These are phyloP conservation scores for Caretta caretta DNA, from an alignment of 2,113 vertebrate genomes.

Conservation along the genomic window DNA sequence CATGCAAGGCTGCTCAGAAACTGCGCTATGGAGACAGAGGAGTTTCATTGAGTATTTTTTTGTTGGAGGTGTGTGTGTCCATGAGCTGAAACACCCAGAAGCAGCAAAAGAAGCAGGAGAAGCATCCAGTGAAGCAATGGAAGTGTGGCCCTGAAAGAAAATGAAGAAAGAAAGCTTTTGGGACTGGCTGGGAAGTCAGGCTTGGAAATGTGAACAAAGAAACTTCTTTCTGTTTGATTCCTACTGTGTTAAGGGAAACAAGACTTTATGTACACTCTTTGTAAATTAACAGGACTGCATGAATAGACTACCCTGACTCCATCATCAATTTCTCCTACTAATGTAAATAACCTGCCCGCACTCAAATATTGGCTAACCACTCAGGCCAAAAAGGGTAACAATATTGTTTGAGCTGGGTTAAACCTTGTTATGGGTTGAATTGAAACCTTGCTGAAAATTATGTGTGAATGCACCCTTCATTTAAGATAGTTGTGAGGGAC, in stretches of 20 bases:
- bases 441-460: not conserved
- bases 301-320: conserved; percentile 37
- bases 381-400: conserved; percentile 55
- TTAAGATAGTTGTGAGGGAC: not conserved
- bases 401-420: not conserved
- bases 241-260: rapidly evolving
- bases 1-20: not conserved
- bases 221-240: not conserved
- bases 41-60: not conserved
- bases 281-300: conserved; percentile 3
- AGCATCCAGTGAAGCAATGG: too few relatives aligned
- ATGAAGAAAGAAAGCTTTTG: not conserved
- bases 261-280: rapidly evolving
- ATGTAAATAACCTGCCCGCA: conserved; percentile 56
- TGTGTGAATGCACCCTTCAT: not conserved
- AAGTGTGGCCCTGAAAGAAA: not conserved
- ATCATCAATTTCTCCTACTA: conserved; percentile 13
- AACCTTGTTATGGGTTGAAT: not conserved
- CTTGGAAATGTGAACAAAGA: not conserved
- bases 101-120: not conserved
- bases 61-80: not conserved
- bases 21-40: not conserved
- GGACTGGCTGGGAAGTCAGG: not conserved
- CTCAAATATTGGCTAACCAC: conserved; percentile 45
- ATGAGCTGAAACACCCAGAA: not conserved